Percentiles rank a stretch among this genome's conserved stretches.
Conservation (phyloP, 2,113 vertebrate genomes). For the Pseudorhombus dupliciocellatus region DNA sequence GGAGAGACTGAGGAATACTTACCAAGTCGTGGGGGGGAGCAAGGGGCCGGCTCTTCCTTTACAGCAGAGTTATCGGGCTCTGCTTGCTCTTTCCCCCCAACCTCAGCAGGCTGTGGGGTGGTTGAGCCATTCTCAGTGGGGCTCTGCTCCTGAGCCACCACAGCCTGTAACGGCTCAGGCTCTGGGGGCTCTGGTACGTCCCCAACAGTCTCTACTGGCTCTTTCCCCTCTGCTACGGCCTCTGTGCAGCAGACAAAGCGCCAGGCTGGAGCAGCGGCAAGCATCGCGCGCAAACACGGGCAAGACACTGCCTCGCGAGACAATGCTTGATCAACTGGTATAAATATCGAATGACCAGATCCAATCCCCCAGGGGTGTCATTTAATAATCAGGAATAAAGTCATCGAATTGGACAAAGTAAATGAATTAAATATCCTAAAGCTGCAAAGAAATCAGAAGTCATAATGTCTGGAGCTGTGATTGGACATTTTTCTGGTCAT, state of each 20-base stretch:
- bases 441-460: neutral
- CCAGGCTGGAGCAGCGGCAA: slow-evolving; percentile 77
- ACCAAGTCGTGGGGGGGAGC: slow-evolving; percentile 69
- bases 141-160: slow-evolving; percentile 59
- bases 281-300: slow-evolving; percentile 59
- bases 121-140: slow-evolving; percentile 55
- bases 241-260: slow-evolving; percentile 83
- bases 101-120: slow-evolving; percentile 51
- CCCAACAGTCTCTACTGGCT: slow-evolving; percentile 74
- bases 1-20: slow-evolving; percentile 68
- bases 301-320: slow-evolving; percentile 56
- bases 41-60: slow-evolving; percentile 58
- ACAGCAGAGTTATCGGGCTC: slow-evolving; percentile 47
- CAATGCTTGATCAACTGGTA: slow-evolving; percentile 60
- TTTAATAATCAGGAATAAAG: neutral
- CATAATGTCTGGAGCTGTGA: neutral
- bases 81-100: slow-evolving; percentile 64
- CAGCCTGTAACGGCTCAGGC: slow-evolving; percentile 60
- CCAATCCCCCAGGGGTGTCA: neutral
- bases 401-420: too few species aligned
- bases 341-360: slow-evolving; percentile 67
- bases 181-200: slow-evolving; percentile 69
- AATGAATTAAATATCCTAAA: neutral
- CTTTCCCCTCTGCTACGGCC: slow-evolving; percentile 71
- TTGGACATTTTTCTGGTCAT: slow-evolving; percentile 52